Evolutionary conservation across 2,113 vertebrate genomes (phyloP).

Genomic region (Scalopus aquaticus): DNA sequence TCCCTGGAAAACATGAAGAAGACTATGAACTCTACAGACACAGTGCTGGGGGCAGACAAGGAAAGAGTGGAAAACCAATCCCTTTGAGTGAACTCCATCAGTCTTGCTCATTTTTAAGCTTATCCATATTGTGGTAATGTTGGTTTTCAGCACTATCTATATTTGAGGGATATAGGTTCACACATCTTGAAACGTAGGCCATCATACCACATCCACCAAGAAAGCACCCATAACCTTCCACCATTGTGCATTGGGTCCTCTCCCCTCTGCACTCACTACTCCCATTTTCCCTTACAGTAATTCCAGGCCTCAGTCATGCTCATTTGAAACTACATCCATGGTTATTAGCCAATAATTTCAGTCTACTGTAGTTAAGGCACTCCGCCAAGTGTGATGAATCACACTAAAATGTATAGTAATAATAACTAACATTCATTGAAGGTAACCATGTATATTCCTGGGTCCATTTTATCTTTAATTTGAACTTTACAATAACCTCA

Average conservation of each 20-base stretch:
- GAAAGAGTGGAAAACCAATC: not conserved
- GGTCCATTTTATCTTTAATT: not conserved
- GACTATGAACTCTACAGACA: not conserved
- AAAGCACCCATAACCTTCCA: too few species aligned
- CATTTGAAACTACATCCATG: not conserved
- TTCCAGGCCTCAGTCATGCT: not conserved
- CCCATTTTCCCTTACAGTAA: too few species aligned
- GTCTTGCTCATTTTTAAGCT: not conserved
- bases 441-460: not conserved
- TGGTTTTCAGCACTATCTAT: too few species aligned
- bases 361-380: not conserved
- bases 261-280: too few species aligned
- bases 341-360: not conserved
- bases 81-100: not conserved
- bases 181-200: too few species aligned
- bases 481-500: not conserved
- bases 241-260: too few species aligned
- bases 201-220: too few species aligned
- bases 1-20: slow-evolving; percentile 86
- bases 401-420: not conserved
- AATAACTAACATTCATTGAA: not conserved
- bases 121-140: too few species aligned
- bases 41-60: not conserved
- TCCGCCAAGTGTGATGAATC: not conserved
- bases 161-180: too few species aligned